Conservation (phyloP, 2,113 vertebrate genomes). For the Corydoras maculifer region DNA sequence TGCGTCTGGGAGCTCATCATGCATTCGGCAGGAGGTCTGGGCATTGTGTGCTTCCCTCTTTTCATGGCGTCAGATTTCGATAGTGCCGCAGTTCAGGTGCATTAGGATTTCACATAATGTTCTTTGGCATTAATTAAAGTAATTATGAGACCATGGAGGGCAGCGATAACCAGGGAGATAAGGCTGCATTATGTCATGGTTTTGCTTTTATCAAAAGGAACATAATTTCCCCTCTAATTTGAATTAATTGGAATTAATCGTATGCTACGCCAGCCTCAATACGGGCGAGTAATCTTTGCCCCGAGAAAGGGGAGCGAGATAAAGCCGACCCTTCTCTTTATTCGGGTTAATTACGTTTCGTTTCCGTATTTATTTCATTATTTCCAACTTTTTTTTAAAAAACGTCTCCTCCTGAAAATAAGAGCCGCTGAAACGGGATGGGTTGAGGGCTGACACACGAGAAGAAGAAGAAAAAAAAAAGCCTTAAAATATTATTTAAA, state of each 20-base stretch:
- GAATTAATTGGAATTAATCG: slow-evolving; percentile 95
- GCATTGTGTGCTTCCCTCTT: slow-evolving; percentile 25
- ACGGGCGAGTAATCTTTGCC: slow-evolving; percentile 81
- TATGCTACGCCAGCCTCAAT: slow-evolving; percentile 85
- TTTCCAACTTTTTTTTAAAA: slow-evolving; percentile 80
- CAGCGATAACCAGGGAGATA: slow-evolving; percentile 61
- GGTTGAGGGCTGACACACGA: too few species aligned
- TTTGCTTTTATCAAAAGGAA: slow-evolving; percentile 77
- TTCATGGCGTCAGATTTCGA: slow-evolving; percentile 25
- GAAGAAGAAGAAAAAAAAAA: slow-evolving; percentile 16
- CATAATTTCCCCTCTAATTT: slow-evolving; percentile 86
- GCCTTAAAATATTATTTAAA: slow-evolving; percentile 17
- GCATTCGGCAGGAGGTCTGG: slow-evolving; percentile 15
- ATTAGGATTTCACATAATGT: slow-evolving; percentile 43
- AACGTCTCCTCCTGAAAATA: slow-evolving; percentile 69
- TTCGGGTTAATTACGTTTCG: slow-evolving; percentile 93
- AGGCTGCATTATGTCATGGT: slow-evolving; percentile 61
- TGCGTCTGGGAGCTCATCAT: slow-evolving; percentile 6
- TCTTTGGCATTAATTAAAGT: slow-evolving; percentile 68
- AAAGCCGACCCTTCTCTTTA: slow-evolving; percentile 74
- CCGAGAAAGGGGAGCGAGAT: slow-evolving; percentile 82
- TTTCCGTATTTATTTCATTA: slow-evolving; percentile 80
- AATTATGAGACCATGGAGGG: slow-evolving; percentile 65
- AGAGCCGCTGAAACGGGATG: slow-evolving; percentile 28
- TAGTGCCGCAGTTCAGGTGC: slow-evolving; percentile 53